These are phyloP conservation scores for Gila robusta DNA, from an alignment of 2,797 vertebrate species.

Conservation along the genomic window DNA sequence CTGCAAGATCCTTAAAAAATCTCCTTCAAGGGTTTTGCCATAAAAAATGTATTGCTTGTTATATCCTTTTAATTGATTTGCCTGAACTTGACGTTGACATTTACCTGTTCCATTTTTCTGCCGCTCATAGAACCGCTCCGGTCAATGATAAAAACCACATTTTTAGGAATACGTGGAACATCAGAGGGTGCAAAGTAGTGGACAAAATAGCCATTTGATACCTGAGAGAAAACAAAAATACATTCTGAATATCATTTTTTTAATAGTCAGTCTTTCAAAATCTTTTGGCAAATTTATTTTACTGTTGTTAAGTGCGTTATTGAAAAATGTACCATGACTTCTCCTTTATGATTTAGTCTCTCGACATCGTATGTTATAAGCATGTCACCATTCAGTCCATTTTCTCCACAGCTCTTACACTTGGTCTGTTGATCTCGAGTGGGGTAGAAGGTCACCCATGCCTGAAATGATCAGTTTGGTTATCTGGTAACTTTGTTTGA, in stretches of 20 bases:
- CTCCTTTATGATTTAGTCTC: conserved; percentile 70
- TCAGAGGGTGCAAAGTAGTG: conserved; percentile 81
- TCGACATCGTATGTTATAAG: conserved; percentile 79
- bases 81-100: background rate
- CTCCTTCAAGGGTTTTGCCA: background rate
- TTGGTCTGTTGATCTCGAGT: conserved; percentile 74
- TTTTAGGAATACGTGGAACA: conserved; percentile 79
- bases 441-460: conserved; percentile 77
- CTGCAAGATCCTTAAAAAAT: background rate
- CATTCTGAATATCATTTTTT: background rate
- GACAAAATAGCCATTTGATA: conserved; percentile 75
- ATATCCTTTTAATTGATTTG: background rate
- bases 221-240: conserved; percentile 60
- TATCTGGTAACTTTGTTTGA: background rate
- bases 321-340: conserved; percentile 69
- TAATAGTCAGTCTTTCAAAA: background rate
- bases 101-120: conserved; percentile 79
- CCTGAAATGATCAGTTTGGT: conserved; percentile 66
- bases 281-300: background rate
- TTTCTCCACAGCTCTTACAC: conserved; percentile 72
- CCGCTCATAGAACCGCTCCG: conserved; percentile 81
- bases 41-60: background rate
- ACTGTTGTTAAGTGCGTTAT: background rate
- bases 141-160: conserved; percentile 82
- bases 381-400: conserved; percentile 80